A percentile compares a stretch with the other conserved stretches of the same genome.
phyloP scores from a whole-genome alignment of 1,140 invertebrate species.

The Ceratoteleas bidentatus region DNA sequence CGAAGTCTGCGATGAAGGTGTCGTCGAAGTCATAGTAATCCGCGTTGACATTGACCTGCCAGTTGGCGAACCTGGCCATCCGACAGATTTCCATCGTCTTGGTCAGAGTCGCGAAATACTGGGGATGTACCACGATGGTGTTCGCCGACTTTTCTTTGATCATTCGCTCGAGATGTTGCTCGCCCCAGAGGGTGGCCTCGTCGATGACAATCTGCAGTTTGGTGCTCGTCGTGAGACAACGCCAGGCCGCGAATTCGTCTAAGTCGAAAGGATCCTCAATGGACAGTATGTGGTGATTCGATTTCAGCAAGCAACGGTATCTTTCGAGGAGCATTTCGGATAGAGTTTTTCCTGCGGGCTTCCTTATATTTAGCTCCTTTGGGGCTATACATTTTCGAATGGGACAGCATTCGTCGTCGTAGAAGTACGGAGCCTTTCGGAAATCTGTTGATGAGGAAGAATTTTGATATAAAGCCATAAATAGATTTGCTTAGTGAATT shows the following conservation, averaged over 20 bases:
- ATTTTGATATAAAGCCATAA: too few relatives aligned
- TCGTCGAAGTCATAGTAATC: not conserved
- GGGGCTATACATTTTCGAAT: too few relatives aligned
- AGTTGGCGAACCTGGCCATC: not conserved
- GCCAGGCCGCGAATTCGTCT: not conserved
- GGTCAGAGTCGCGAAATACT: not conserved
- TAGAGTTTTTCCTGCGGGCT: too few relatives aligned
- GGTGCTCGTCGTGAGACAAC: not conserved
- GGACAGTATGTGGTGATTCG: not conserved
- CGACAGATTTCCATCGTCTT: not conserved
- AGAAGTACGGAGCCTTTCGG: too few relatives aligned
- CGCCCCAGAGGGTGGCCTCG: too few relatives aligned
- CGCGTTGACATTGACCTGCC: not conserved
- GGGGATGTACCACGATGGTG: not conserved
- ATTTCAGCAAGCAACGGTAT: not conserved
- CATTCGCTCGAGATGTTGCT: not conserved
- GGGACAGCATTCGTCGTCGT: too few relatives aligned
- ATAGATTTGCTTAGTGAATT: too few relatives aligned
- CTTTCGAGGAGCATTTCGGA: not conserved
- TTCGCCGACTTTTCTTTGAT: not conserved
- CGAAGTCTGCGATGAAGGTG: not conserved
- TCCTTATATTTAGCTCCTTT: too few relatives aligned
- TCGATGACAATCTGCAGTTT: not conserved
- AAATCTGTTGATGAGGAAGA: too few relatives aligned
- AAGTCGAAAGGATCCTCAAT: not conserved